These are phyloP conservation scores for Perodicticus potto DNA, from an alignment of 2,797 vertebrate species.

Conservation along the genomic window DNA sequence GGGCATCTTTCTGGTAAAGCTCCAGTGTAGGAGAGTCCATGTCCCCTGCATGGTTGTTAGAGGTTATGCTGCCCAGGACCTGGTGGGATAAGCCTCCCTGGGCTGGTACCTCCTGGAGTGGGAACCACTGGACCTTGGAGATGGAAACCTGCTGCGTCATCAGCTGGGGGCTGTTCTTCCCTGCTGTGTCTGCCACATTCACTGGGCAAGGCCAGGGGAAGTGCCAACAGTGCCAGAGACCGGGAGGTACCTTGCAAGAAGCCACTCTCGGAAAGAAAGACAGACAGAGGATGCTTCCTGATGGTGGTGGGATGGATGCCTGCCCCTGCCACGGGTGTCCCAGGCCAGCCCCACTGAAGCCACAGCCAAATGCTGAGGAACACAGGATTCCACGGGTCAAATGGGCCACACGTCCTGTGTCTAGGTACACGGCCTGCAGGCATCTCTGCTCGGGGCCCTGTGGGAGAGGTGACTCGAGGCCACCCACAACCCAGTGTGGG, in stretches of 20 bases:
- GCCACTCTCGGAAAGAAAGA: rapidly evolving
- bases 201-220: rapidly evolving
- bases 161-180: background rate
- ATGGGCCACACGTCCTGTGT: rapidly evolving
- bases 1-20: background rate
- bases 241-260: no score
- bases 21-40: background rate
- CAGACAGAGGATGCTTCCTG: rapidly evolving
- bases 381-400: rapidly evolving
- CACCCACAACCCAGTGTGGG: background rate
- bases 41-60: rapidly evolving
- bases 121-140: no score
- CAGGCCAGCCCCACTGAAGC: background rate
- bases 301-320: rapidly evolving
- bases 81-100: rapidly evolving
- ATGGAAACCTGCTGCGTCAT: rapidly evolving
- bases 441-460: background rate
- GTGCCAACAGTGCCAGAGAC: background rate
- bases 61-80: background rate
- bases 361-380: rapidly evolving
- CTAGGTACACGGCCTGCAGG: rapidly evolving
- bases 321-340: background rate
- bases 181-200: background rate
- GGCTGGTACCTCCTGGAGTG: rapidly evolving
- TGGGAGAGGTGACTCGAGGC: background rate